phyloP scores from a whole-genome alignment of 2,888 invertebrate genomes.

The Thalpophila matura region DNA sequence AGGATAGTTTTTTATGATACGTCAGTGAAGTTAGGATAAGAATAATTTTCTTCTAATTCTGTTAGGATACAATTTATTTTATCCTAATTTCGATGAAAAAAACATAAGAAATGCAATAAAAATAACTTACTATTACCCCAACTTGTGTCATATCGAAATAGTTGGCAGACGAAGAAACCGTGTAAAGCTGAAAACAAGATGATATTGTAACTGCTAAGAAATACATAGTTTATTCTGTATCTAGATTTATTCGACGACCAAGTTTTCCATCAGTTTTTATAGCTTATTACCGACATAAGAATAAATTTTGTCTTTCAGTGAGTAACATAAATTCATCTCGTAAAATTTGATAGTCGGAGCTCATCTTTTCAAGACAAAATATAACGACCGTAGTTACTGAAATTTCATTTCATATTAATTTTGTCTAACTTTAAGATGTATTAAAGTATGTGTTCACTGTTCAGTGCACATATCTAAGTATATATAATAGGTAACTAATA shows the following conservation, averaged over 20 bases:
- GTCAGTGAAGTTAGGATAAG: too few relatives aligned
- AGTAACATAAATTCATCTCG: constrained; percentile 45
- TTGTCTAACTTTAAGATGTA: neutral
- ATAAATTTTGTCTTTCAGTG: constrained; percentile 46
- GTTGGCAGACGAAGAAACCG: neutral
- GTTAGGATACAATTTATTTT: too few relatives aligned
- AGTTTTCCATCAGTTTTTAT: constrained; percentile 55
- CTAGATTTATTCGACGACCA: constrained; percentile 26
- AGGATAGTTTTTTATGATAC: too few relatives aligned
- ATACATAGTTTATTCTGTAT: constrained; percentile 31
- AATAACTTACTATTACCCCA: too few relatives aligned
- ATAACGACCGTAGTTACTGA: constrained; percentile 23
- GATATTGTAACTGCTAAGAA: constrained; percentile 15
- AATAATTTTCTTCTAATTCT: too few relatives aligned
- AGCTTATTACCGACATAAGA: constrained; percentile 36
- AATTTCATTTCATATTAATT: constrained; percentile 15
- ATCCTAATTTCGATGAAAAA: too few relatives aligned
- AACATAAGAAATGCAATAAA: too few relatives aligned
- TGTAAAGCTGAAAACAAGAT: constrained; percentile 6
- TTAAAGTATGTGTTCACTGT: too few relatives aligned
- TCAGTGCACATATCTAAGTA: too few relatives aligned
- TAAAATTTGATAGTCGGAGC: constrained; percentile 39
- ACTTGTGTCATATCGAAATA: neutral
- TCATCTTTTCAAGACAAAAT: constrained; percentile 36
- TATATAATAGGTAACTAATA: too few relatives aligned